phyloP scores from a whole-genome alignment of 37 sponge, comb jelly and placozoan species.

The Petrosia ficiformis region DNA sequence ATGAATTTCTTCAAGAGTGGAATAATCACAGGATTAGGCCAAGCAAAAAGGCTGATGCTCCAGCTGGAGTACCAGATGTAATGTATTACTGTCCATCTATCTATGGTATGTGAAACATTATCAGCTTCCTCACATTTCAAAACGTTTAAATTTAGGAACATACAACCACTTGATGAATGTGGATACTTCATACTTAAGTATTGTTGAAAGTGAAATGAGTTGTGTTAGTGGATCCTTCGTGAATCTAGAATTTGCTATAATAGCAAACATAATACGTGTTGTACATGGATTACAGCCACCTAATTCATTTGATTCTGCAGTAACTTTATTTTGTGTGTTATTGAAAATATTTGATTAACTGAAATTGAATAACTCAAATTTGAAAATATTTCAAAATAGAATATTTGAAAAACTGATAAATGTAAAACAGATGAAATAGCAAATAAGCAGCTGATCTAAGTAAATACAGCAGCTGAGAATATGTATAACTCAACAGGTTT shows the following conservation, averaged over 20 bases:
- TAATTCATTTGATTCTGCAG: neutral
- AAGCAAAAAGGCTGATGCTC: neutral
- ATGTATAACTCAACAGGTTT: too few species aligned
- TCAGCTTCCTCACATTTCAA: neutral
- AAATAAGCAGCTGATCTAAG: too few species aligned
- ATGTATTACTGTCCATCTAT: neutral
- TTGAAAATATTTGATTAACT: neutral
- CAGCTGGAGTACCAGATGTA: neutral
- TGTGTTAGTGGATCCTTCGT: neutral
- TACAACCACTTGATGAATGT: neutral
- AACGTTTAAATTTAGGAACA: neutral
- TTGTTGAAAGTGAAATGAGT: neutral
- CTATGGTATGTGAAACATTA: neutral
- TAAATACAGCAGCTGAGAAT: too few species aligned
- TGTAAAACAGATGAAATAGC: too few species aligned
- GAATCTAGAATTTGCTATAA: neutral
- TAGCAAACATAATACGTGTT: neutral
- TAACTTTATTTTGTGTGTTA: neutral
- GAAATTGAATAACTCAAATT: neutral
- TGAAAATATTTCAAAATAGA: too few species aligned
- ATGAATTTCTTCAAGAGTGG: neutral
- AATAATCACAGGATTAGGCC: neutral
- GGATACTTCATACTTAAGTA: neutral
- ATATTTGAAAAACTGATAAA: too few species aligned
- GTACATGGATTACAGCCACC: neutral